A percentile compares a stretch with the other conserved stretches of the same genome.
Evolutionary conservation across 1,140 invertebrate species (phyloP).

Genomic region (Brachionus koreanus): DNA sequence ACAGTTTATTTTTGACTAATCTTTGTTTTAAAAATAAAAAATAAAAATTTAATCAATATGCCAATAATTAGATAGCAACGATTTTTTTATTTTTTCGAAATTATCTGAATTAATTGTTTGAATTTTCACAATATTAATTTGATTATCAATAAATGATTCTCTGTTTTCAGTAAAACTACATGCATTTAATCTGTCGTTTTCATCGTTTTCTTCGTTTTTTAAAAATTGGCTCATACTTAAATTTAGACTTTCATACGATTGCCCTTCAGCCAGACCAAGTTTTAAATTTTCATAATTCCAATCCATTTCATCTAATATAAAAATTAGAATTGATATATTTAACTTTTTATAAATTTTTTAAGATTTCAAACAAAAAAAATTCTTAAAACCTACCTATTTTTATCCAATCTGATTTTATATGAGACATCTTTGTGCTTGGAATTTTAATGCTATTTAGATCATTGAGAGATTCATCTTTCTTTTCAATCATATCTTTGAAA

Average conservation of each 20-base stretch:
- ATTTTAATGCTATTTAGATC: background rate
- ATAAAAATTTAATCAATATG: background rate
- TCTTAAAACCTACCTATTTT: background rate
- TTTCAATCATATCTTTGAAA: background rate
- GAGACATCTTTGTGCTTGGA: background rate
- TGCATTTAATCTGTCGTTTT: background rate
- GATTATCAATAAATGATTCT: background rate
- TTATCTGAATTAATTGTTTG: background rate
- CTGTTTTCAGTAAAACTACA: background rate
- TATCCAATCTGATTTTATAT: conserved; percentile 9
- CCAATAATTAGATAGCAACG: conserved; percentile 2
- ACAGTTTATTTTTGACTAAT: background rate
- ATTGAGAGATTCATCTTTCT: background rate
- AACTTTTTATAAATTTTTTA: background rate
- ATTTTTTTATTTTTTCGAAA: background rate
- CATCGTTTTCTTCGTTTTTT: background rate
- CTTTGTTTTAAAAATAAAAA: background rate
- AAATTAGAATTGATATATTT: background rate
- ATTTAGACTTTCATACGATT: conserved; percentile 18
- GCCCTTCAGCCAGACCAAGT: background rate
- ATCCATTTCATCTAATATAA: background rate
- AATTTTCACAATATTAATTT: background rate
- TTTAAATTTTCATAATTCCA: conserved; percentile 31
- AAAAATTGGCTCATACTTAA: conserved; percentile 7
- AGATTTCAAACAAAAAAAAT: background rate